A percentile compares a stretch with the other conserved stretches of the same genome.
These are phyloP conservation scores for Agonopterix heracliana DNA, from an alignment of 2,888 invertebrate species.

Conservation along the genomic window DNA sequence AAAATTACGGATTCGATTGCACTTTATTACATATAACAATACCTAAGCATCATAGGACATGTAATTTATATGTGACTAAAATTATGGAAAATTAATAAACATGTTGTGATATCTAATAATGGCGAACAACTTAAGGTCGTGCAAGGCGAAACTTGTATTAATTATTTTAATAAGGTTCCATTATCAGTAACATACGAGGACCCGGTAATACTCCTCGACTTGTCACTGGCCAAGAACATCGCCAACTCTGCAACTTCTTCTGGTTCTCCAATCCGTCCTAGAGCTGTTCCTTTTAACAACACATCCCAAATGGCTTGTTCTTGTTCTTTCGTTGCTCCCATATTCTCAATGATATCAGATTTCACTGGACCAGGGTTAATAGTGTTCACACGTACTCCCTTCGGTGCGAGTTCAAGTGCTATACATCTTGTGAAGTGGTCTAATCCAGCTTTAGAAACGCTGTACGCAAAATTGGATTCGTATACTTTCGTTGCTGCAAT, in stretches of 20 bases:
- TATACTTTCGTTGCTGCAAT: too few species aligned
- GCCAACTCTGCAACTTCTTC: conserved; percentile 23
- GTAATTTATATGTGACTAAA: too few species aligned
- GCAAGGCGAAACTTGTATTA: conserved; percentile 18
- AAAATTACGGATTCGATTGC: too few species aligned
- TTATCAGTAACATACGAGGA: conserved; percentile 11
- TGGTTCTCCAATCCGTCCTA: conserved; percentile 10
- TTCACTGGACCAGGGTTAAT: conserved; percentile 79
- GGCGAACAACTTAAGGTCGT: conserved; percentile 27
- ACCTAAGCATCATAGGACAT: too few species aligned
- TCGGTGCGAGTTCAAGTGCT: conserved; percentile 13
- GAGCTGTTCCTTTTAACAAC: conserved; percentile 6
- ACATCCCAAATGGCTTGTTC: conserved; percentile 4
- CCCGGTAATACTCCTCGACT: conserved; percentile 13
- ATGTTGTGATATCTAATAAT: conserved; percentile 23
- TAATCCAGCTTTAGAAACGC: conserved; percentile 14
- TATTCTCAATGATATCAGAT: conserved; percentile 41
- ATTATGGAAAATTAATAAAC: too few species aligned
- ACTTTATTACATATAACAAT: too few species aligned
- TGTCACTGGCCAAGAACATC: conserved; percentile 14
- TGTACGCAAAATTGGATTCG: conserved; percentile 2
- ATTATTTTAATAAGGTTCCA: conserved; percentile 5
- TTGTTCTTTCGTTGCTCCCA: conserved; percentile 73
- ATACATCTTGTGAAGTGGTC: conserved; percentile 14
- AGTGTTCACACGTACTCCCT: conserved; percentile 15